These are phyloP conservation scores for Enoplosus armatus DNA, from an alignment of 2,797 vertebrate species.

Conservation along the genomic window DNA sequence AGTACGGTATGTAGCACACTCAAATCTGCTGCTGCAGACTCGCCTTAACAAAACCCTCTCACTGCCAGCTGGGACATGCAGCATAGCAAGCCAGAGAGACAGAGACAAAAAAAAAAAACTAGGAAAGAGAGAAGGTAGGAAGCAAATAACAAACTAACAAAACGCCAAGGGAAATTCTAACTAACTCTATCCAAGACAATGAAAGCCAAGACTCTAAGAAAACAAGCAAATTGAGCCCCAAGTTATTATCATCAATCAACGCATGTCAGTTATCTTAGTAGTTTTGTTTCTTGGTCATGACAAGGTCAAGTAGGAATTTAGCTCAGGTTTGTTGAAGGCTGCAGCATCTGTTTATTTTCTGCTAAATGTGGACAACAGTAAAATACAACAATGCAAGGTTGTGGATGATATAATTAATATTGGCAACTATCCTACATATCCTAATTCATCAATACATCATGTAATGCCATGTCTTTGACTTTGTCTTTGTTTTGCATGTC, in stretches of 20 bases:
- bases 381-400: neutral
- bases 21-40: conserved; percentile 57
- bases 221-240: conserved; percentile 21
- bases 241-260: conserved; percentile 30
- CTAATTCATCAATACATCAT: neutral
- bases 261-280: neutral
- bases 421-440: neutral
- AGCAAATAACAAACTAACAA: conserved; percentile 15
- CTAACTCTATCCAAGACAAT: conserved; percentile 5
- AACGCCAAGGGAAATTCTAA: conserved; percentile 2
- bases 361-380: conserved; percentile 1
- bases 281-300: conserved; percentile 11
- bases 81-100: conserved; percentile 45
- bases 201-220: conserved; percentile 7
- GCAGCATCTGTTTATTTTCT: neutral
- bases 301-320: conserved; percentile 17
- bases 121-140: neutral
- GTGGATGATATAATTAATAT: neutral
- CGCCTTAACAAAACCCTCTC: conserved; percentile 63
- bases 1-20: conserved; percentile 55
- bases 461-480: neutral
- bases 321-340: neutral
- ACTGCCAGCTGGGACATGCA: conserved; percentile 77
- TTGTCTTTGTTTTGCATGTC: neutral
- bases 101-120: neutral